Conservation (phyloP, 2,113 vertebrate species). For the Lepisosteus osseus region DNA sequence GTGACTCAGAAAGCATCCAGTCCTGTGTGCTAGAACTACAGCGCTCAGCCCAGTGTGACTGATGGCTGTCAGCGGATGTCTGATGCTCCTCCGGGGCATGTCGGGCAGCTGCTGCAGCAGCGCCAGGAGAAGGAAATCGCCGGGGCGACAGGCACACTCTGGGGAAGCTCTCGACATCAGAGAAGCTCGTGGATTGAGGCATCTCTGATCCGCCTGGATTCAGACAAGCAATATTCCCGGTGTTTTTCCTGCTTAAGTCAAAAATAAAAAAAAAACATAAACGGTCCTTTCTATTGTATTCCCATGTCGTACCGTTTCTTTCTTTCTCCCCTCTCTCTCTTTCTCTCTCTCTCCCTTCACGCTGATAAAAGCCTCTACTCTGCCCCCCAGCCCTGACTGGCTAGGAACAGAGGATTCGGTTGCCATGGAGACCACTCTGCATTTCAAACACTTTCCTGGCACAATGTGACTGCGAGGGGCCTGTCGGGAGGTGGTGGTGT, state of each 20-base stretch:
- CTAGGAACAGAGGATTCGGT: conserved; percentile 55
- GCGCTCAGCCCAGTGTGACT: no score
- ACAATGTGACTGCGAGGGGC: conserved; percentile 25
- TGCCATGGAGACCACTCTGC: conserved; percentile 64
- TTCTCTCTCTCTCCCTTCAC: conserved; percentile 25
- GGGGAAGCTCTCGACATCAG: no score
- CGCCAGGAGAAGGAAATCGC: no score
- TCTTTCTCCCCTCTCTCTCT: conserved; percentile 12
- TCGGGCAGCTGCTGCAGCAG: no score
- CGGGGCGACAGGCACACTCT: no score
- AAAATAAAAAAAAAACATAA: background rate
- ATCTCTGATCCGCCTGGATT: no score
- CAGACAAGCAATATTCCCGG: background rate
- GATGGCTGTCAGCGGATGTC: no score
- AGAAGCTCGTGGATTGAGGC: no score
- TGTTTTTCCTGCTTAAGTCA: no score
- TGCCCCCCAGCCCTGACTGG: conserved; percentile 28
- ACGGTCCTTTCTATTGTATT: background rate
- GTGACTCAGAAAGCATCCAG: no score
- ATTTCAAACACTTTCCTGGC: conserved; percentile 28
- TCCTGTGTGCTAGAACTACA: no score
- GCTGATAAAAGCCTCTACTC: conserved; percentile 47
- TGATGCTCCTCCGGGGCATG: no score
- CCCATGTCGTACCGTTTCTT: background rate
- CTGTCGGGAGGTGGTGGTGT: conserved; percentile 22